A percentile compares a stretch with the other conserved stretches of the same genome.
Conservation (phyloP, 2,888 invertebrate genomes). For the Athalia circularis region DNA sequence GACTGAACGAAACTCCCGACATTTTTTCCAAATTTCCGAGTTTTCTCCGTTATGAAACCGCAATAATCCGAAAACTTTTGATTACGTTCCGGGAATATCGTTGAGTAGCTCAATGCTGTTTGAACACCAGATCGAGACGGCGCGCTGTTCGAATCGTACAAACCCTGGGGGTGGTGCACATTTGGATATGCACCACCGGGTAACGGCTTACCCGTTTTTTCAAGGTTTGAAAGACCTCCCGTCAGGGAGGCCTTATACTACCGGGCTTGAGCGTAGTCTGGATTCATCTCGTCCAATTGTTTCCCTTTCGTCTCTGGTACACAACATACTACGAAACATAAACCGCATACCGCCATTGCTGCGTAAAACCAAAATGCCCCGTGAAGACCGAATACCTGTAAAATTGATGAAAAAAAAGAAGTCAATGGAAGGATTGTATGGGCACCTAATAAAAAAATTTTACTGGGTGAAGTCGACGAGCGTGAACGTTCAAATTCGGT, state of each 20-base stretch:
- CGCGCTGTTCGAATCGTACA: conserved; percentile 54
- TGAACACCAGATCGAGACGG: conserved; percentile 11
- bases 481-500: no score
- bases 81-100: conserved; percentile 46
- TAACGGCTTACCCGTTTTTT: conserved; percentile 68
- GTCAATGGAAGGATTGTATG: neutral
- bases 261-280: conserved; percentile 77
- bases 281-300: conserved; percentile 92
- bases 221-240: conserved; percentile 70
- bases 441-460: neutral
- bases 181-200: conserved; percentile 67
- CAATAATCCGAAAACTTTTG: conserved; percentile 66
- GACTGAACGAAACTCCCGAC: conserved; percentile 65
- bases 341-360: conserved; percentile 85
- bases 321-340: conserved; percentile 89
- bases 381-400: conserved; percentile 82
- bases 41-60: conserved; percentile 67
- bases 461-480: neutral
- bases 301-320: conserved; percentile 95
- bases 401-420: conserved; percentile 33
- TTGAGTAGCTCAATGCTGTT: conserved; percentile 37
- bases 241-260: conserved; percentile 74
- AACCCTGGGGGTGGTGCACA: conserved; percentile 65
- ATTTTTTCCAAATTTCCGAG: conserved; percentile 57
- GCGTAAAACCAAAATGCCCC: conserved; percentile 94